Conservation (phyloP, 2,797 vertebrate genomes). For the Coluber constrictor region DNA sequence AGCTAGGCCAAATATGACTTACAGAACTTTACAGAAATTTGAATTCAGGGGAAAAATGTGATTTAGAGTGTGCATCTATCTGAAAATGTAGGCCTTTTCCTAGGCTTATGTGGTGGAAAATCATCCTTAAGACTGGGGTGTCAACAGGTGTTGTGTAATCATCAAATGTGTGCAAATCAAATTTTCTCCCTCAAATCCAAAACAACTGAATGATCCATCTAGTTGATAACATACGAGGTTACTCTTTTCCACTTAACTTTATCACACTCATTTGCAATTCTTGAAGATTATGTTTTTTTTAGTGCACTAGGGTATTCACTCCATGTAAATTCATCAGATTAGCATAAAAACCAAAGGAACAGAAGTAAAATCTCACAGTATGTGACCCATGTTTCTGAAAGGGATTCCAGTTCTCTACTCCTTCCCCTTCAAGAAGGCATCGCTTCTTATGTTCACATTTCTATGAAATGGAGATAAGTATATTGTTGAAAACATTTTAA, state of each 20-base stretch:
- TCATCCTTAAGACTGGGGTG: background rate
- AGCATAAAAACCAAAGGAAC: slow-evolving; percentile 31
- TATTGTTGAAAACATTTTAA: slow-evolving; percentile 51
- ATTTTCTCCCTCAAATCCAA: background rate
- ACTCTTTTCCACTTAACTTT: slow-evolving; percentile 35
- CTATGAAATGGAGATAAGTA: slow-evolving; percentile 50
- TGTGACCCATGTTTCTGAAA: slow-evolving; percentile 22
- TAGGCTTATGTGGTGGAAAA: background rate
- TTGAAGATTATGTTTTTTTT: slow-evolving; percentile 11
- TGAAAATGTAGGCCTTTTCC: background rate
- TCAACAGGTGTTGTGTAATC: background rate
- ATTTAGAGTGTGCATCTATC: background rate
- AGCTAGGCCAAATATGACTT: background rate
- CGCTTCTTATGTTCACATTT: background rate
- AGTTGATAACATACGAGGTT: slow-evolving; percentile 31
- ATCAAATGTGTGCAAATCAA: background rate
- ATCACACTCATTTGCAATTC: slow-evolving; percentile 37
- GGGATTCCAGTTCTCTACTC: slow-evolving; percentile 24
- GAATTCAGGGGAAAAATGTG: background rate
- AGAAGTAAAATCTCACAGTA: slow-evolving; percentile 31
- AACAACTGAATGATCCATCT: background rate
- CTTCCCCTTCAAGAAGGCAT: slow-evolving; percentile 14
- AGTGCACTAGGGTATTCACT: background rate
- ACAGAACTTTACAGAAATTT: background rate
- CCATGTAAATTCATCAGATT: slow-evolving; percentile 37